phyloP scores from a whole-genome alignment of 2,113 vertebrate species.

The Peromyscus polionotus region DNA sequence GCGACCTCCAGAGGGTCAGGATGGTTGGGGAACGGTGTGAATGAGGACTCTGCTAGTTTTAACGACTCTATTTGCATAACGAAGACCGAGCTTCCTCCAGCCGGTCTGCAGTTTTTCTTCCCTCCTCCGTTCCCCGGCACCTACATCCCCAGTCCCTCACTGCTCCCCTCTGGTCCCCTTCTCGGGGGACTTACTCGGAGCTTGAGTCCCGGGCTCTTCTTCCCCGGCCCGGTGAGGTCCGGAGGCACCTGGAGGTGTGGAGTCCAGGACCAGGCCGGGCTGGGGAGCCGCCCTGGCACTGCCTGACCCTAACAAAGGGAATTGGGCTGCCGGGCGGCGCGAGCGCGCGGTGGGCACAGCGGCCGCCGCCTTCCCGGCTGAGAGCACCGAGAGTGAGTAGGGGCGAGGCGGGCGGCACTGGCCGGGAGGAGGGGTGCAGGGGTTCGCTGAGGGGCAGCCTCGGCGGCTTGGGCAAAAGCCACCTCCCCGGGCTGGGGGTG shows the following conservation, averaged over 20 bases:
- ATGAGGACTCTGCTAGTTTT: neutral
- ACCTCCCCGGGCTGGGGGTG: neutral
- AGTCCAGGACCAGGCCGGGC: slow-evolving; percentile 10
- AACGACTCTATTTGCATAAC: slow-evolving; percentile 75
- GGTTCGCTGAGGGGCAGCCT: neutral
- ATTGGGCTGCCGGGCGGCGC: neutral
- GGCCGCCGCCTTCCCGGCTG: neutral
- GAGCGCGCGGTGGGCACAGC: slow-evolving; percentile 19
- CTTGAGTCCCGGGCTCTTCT: neutral
- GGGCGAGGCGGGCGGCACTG: slow-evolving; percentile 1
- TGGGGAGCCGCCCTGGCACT: slow-evolving; percentile 55
- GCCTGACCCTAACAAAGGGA: slow-evolving; percentile 79
- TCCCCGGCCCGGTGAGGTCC: neutral
- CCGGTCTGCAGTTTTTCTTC: slow-evolving; percentile 53
- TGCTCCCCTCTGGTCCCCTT: neutral
- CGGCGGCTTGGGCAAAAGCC: neutral
- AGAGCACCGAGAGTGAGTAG: slow-evolving; percentile 68
- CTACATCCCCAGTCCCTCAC: neutral
- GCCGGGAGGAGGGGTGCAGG: neutral
- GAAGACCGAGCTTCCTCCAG: slow-evolving; percentile 61
- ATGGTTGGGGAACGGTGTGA: neutral
- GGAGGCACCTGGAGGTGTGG: slow-evolving; percentile 60
- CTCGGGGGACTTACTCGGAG: neutral
- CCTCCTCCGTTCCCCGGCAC: neutral
- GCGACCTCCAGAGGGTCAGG: slow-evolving; percentile 29